Evolutionary conservation across 1,140 invertebrate genomes (phyloP), one percentile per base, ranked within the genome.

Genomic region (Planococcus citri): DNA sequence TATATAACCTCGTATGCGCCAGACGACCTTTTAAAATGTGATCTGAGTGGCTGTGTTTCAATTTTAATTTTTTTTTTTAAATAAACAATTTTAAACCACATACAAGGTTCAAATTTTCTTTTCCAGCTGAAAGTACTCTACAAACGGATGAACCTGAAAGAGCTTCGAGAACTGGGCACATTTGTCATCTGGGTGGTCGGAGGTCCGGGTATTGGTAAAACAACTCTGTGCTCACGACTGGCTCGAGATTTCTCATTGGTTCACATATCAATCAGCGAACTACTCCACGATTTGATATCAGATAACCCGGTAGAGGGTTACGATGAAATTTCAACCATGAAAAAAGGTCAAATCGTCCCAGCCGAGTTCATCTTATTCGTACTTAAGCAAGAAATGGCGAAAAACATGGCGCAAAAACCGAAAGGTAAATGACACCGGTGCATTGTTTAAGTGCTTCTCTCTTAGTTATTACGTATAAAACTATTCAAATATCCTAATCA

Each of bases 161-260:
- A 64, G 24, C 22, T 64, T 3, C 9, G 25, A 64, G 60, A 64
- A 27, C 10, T 1, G 2, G 60, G 60, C 24, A 6, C 22, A 12
- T 64, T 64, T 20, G 6, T 64, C 10, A 25, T 64, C 3, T 64
- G 60, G 60, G 60, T 64, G 22, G 17, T 64, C 20, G 60, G 60
- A 25, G 60, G 60, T 25, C 60, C 60, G 9, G 60, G 3, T 21
- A 64, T 10, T 27, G 60, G 60, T 64, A 64, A 64, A 64, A 64
- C 60, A 22, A 24, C 60, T 25, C 20, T 64, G 24, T 64, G 60
- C 60, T 64, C 60, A 27, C 21, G 25, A 24, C 17, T 64, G 3
- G 60, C 60, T 4, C 10, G 24, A 64, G 10, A 64, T 4, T 64
- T 25, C 20, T 64, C 60, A 17, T 64, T 64, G 10, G 9, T 64